Evolutionary conservation across 2,113 vertebrate genomes (phyloP), one percentile per base, ranked within the genome.

Genomic region (Nibea albiflora): DNA sequence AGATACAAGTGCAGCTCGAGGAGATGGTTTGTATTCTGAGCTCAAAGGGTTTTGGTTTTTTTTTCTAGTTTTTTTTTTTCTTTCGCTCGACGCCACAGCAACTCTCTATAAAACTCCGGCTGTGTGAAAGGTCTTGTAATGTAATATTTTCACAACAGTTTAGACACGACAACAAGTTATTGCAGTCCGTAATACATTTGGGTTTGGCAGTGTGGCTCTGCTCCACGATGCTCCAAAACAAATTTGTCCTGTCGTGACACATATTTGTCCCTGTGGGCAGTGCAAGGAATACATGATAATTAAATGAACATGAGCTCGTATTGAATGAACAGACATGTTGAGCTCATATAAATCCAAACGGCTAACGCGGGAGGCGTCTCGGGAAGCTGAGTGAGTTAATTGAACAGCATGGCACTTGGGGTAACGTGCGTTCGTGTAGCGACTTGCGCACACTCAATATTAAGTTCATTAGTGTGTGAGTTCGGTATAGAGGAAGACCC

Each of bases 1-100:
- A 99, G 95, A 99, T 99, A 90, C 98, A 99, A 92, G 97, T 97
- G 90, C 98, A 99, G 94, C 91, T 99, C 49, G 98, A 99, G 86
- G 98, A 99, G 83, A 99, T 97, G 98, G 98, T 99, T 93, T 94
- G 98, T 95, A 90, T 86, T 82, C 65, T 83, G 3, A 71, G 42
- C 61, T 79, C 35, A 68, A 78, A 82, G 26, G 57, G 20, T 78
- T 79, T 31, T 31, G n/a, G 24, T 26, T 26, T 26, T 26, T 26
- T 26, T 26, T 26, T 26, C n/a, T n/a, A n/a, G 24, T 26, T 26
- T 26, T 26, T 26, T 26, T 1, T 26, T 26, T 26, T 26, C n/a
- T 54, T 53, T 50, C 15, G 62, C 39, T 80, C 35, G 20, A 47
- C 52, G 20, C 31, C 28, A 15, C 52, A 15, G 46, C 31, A 11